Evolutionary conservation across 2,888 invertebrate species (phyloP), one percentile per base, ranked within the genome.

Genomic region (Pseudoips prasinana): DNA sequence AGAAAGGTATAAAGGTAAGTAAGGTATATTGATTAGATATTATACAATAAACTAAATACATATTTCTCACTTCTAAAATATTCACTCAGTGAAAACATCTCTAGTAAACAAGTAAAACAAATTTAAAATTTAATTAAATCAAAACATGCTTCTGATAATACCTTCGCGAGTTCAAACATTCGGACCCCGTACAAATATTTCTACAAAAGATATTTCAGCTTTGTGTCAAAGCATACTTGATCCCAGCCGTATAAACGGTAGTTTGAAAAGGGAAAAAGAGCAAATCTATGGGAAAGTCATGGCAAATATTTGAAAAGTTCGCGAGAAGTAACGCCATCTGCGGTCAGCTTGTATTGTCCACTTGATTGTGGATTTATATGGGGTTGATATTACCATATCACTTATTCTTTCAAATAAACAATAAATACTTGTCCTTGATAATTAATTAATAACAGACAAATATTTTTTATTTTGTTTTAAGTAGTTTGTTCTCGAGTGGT

Each of bases 201-300:
- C 51, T 45, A 57, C 71, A 71, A 75, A 70, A 73, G 67, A 70
- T 64, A 59, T 69, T 72, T 52, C 7, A 59, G 58, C 54, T 53
- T 75, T 77, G 64, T 81, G 83, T 82, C 87, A 86, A 86, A 87
- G 87, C 84, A 84, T 85, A 84, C 83, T 87, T 85, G 82, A 86
- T 87, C 83, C 74, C 68, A 54, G 69, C 64, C 46, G 76, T 69
- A 71, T 73, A 79, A 78, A 77, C 73, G 81, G 73, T 68, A 70
- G 73, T 76, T 72, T 68, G 58, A 62, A 65, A 64, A 72, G 50
- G 63, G 65, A 67, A 65, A 76, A 73, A 70, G 68, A 58, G 66
- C 62, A 79, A 83, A 84, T 80, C 78, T 71, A 76, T 65, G 74
- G 69, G 70, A 78, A 81, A 82, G 69, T 68, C 57, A 72, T 70